Base-by-base conservation (phyloP, 1,140 invertebrate genomes). In the Psix sp. region DNA sequence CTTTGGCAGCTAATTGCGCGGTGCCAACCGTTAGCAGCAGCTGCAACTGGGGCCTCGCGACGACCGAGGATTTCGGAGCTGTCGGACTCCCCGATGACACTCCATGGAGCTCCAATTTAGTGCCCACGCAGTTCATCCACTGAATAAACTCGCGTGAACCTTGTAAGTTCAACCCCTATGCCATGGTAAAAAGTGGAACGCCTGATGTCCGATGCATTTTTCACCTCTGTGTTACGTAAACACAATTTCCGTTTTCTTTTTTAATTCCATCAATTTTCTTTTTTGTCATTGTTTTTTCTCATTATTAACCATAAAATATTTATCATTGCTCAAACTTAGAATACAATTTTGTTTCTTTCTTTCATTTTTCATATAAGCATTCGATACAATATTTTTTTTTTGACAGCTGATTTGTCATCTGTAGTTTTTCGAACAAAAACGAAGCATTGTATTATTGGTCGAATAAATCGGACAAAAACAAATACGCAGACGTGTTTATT, bases 191-290 rank as follows among this genome's bases (percentile, higher is more conserved):
- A 59, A 68, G 54, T 68, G 46, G 65, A 56, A 52, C 65, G 35
- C 35, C 16, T 35, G 48, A 59, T 70, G 40, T 20, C 7, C 36
- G 11, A 21, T 36, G 17, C 26, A 54, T 56, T 62, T 48, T 71
- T 68, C 26, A 48, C 35, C 38, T 45, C 7, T 7, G 18, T 21
- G 24, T 67, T 67, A 67, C 63, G 52, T 67, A 67, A 67, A 67
- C 26, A 7, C 2, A 29, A 10, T 7, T n/a, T 29, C n/a, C n/a
- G 26, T 29, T 7, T 7, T 10, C 26, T 29, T 29, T 29, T 29
- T 29, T 24, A 9, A n/a, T 29, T 7, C 26, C 7, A 29, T 24
- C 26, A 3, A 10, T 7, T 29, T 7, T 2, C 6, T 29, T 29
- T n/a, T 29, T 29, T 29, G 26, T 29, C 7, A 10, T n/a, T 29